phyloP scores from a whole-genome alignment of 2,113 vertebrate species.

The Oenanthe melanoleuca region DNA sequence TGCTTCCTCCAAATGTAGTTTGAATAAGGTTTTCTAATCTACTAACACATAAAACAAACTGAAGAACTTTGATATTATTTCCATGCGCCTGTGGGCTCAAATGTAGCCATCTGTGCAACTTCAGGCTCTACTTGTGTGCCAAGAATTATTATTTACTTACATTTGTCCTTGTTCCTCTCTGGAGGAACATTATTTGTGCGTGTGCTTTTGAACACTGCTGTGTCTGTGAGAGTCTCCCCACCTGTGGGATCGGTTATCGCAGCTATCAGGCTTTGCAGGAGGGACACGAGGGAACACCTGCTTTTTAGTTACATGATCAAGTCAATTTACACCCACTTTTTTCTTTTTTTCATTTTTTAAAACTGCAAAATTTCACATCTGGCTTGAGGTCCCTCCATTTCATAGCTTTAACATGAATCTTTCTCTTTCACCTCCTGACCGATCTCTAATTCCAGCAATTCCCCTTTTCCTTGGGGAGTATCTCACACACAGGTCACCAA shows the following conservation, averaged over 20 bases:
- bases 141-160: conserved; percentile 60
- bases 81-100: background rate
- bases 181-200: conserved; percentile 20
- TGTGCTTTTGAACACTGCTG: conserved; percentile 53
- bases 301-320: background rate
- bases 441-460: background rate
- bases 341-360: background rate
- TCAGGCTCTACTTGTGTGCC: conserved; percentile 38
- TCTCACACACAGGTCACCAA: background rate
- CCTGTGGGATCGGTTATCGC: conserved; percentile 73
- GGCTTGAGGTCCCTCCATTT: background rate
- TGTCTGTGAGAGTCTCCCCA: conserved; percentile 82
- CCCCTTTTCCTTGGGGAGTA: background rate
- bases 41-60: background rate
- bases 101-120: conserved; percentile 9
- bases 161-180: conserved; percentile 71
- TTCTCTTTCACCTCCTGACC: background rate
- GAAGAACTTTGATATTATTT: background rate
- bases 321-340: background rate
- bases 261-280: conserved; percentile 5
- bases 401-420: background rate
- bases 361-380: background rate
- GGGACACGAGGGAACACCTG: background rate
- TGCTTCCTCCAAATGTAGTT: background rate
- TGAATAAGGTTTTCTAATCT: conserved; percentile 5